Evolutionary conservation across 2,797 vertebrate species (phyloP), one percentile per base, ranked within the genome.

Genomic region (Neoniphon sammara): DNA sequence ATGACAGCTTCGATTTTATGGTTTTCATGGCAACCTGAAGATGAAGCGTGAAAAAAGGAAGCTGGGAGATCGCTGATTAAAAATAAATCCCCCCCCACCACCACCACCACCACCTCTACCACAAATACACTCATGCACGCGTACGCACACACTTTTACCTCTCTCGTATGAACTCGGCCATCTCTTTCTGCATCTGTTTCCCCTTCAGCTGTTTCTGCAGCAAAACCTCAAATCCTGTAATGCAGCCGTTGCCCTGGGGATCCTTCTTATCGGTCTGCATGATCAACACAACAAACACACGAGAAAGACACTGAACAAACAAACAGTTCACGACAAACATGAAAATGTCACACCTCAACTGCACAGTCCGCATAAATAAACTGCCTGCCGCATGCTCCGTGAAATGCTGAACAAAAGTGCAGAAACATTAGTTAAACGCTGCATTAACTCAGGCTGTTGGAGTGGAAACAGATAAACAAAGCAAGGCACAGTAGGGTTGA

Each of bases 131-230:
- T 17, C 49, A 17, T 18, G n/a, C 23, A 60, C 49, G 6, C 56
- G 55, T 39, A 27, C 39, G 18, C 36, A 46, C n/a, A 62, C 42
- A 27, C 39, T 17, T 52, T 94, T 93, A 99, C 98, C 98, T 97
- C 90, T 99, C 97, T 84, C 97, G 92, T 80, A 98, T 87, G 81
- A 99, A 99, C 84, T 98, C 97, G 0, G 98, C 97, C 97, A 99
- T 99, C 88, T 99, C 98, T 81, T 98, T 99, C 92, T 98, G 97
- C 96, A 98, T 99, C 89, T 99, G 97, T 80, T 98, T 98, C 77
- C 97, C 97, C 91, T 98, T 99, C 75, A 98, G 93, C 77, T 99
- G 98, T 80, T 99, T 99, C 75, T 98, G 97, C 46, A 99, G 94
- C 81, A 99, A 88, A 59, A 99, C 96, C 87, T 99, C 97, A 73